phyloP scores from a whole-genome alignment of 1,140 invertebrate species.

The Drosophila tropicalis region DNA sequence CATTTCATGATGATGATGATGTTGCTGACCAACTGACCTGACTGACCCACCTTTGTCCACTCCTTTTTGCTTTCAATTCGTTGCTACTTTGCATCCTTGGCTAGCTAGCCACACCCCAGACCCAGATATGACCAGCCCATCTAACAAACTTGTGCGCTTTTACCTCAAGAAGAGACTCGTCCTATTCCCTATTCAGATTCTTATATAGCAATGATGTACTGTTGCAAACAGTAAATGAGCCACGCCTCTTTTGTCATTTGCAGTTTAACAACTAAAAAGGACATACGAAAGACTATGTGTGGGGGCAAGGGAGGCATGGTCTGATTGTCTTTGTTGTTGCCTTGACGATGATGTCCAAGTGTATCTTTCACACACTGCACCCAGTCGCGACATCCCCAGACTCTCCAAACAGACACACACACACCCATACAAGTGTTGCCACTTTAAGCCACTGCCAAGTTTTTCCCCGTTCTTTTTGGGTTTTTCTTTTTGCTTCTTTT shows the following conservation, averaged over 20 bases:
- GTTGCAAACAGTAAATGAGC: slow-evolving; percentile 52
- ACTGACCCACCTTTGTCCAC: neutral
- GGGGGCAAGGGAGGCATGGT: slow-evolving; percentile 3
- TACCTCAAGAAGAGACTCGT: no score
- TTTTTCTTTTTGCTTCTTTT: neutral
- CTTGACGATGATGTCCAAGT: slow-evolving; percentile 45
- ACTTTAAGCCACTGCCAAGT: slow-evolving; percentile 52
- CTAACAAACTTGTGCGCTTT: no score
- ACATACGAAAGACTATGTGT: slow-evolving; percentile 30
- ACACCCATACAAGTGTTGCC: slow-evolving; percentile 53
- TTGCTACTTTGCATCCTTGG: neutral
- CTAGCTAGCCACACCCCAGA: neutral
- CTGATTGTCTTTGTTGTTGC: slow-evolving; percentile 29
- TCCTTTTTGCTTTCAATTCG: neutral
- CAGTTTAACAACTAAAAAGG: slow-evolving; percentile 58
- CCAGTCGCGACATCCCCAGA: slow-evolving; percentile 23
- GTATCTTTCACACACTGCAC: slow-evolving; percentile 3
- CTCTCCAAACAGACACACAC: slow-evolving; percentile 2
- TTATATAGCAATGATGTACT: slow-evolving; percentile 62
- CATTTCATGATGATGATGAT: no score
- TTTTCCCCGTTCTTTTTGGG: neutral
- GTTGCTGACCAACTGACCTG: no score
- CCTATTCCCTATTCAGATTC: neutral
- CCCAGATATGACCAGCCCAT: neutral
- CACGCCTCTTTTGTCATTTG: slow-evolving; percentile 56